phyloP scores from a whole-genome alignment of 2,888 invertebrate genomes.

The Orchestes rusci region DNA sequence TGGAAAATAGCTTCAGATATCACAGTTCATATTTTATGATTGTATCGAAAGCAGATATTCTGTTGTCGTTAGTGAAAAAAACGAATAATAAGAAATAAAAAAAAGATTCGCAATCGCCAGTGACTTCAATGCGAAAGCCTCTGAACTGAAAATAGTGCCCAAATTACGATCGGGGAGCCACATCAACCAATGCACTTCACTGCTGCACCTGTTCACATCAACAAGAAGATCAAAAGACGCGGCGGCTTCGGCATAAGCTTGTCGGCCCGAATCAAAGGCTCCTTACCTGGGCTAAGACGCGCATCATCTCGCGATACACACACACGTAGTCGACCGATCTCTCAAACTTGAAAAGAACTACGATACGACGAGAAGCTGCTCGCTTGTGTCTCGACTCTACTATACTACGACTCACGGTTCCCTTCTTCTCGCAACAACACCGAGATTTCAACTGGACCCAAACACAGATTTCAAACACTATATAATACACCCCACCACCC shows the following conservation, averaged over 20 bases:
- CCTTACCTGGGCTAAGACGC: slow-evolving; percentile 36
- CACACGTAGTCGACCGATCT: slow-evolving; percentile 26
- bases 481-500: slow-evolving; percentile 34
- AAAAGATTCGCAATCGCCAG: slow-evolving; percentile 4
- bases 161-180: slow-evolving; percentile 21
- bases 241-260: slow-evolving; percentile 9
- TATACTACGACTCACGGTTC: no score
- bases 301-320: slow-evolving; percentile 33
- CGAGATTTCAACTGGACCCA: slow-evolving; percentile 30
- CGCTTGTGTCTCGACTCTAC: no score
- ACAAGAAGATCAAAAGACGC: no score
- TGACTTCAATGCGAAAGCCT: background rate
- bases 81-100: no score
- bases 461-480: slow-evolving; percentile 25
- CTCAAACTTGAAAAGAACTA: slow-evolving; percentile 30
- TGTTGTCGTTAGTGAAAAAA: background rate
- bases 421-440: slow-evolving; percentile 33
- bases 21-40: no score
- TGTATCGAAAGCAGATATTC: no score
- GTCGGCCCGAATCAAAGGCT: slow-evolving; percentile 19
- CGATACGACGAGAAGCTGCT: no score
- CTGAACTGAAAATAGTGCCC: slow-evolving; percentile 13
- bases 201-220: slow-evolving; percentile 22
- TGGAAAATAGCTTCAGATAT: no score
- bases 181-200: slow-evolving; percentile 21